Conservation (phyloP, 1,140 invertebrate genomes). For the Parasteatoda tepidariorum region DNA sequence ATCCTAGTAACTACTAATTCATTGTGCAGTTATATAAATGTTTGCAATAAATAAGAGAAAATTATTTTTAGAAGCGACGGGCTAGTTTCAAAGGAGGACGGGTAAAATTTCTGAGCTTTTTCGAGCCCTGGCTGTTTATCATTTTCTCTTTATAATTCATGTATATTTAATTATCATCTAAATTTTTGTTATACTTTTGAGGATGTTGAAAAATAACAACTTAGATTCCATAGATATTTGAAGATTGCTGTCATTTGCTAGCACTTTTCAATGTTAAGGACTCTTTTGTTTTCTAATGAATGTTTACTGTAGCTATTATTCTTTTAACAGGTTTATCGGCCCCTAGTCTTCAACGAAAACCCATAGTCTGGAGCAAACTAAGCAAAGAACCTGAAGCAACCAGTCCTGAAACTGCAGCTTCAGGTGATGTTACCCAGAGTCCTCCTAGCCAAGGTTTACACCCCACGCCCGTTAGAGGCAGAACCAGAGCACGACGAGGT, state of each 20-base stretch:
- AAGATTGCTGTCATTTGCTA: not conserved
- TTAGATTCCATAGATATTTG: not conserved
- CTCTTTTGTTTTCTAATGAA: not conserved
- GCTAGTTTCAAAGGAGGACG: too few relatives aligned
- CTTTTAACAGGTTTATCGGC: not conserved
- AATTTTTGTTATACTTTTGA: not conserved
- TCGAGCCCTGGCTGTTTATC: too few relatives aligned
- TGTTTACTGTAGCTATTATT: not conserved
- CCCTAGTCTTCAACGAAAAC: slow-evolving; percentile 1
- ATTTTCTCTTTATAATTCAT: not conserved
- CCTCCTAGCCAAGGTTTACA: not conserved
- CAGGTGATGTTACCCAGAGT: not conserved
- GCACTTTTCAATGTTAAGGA: not conserved
- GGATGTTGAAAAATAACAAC: not conserved
- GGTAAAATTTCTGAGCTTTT: too few relatives aligned
- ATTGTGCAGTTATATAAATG: too few relatives aligned
- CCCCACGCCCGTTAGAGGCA: not conserved
- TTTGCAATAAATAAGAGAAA: too few relatives aligned
- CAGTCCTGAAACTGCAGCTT: not conserved
- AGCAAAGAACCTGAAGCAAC: not conserved
- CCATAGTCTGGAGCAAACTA: slow-evolving; percentile 24
- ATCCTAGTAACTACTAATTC: too few relatives aligned
- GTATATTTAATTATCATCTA: not conserved
- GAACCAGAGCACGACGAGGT: not conserved
- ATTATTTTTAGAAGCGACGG: too few relatives aligned